Evolutionary conservation across 2,888 invertebrate genomes (phyloP).

Genomic region (Tortricodes alternella): DNA sequence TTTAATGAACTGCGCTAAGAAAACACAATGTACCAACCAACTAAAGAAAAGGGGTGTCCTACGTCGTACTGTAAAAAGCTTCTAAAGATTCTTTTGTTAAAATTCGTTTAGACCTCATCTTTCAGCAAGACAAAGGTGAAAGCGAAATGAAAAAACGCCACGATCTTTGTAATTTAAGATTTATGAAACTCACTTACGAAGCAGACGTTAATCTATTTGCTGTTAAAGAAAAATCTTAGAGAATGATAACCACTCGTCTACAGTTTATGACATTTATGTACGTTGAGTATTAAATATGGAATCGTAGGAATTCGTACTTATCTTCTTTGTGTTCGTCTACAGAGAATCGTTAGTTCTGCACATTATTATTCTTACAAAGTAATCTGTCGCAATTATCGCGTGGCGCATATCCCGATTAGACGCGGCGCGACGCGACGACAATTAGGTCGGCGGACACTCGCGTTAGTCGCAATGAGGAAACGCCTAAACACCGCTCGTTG

Average conservation of each 20-base stretch:
- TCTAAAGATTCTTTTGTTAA: conserved; percentile 30
- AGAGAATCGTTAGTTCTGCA: conserved; percentile 14
- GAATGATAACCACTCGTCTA: not conserved
- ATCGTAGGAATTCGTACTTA: too few relatives aligned
- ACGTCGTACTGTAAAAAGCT: conserved; percentile 25
- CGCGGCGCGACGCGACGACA: conserved; percentile 74
- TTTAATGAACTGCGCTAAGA: conserved; percentile 23
- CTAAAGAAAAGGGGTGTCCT: conserved; percentile 29
- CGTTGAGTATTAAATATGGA: too few relatives aligned
- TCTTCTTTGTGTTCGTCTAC: not conserved
- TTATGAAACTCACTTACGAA: conserved; percentile 23
- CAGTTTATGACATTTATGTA: not conserved
- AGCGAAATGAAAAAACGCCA: conserved; percentile 27
- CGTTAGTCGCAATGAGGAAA: conserved; percentile 81
- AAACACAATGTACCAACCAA: conserved; percentile 20
- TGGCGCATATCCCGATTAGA: conserved; percentile 81
- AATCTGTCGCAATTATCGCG: conserved; percentile 79
- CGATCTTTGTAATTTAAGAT: conserved; percentile 22
- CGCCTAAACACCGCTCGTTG: conserved; percentile 74
- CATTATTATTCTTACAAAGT: conserved; percentile 42
- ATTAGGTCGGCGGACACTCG: conserved; percentile 81
- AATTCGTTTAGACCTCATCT: conserved; percentile 30
- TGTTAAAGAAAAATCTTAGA: not conserved
- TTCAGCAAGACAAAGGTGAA: conserved; percentile 30
- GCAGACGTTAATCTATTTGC: conserved; percentile 15